Evolutionary conservation across 2,888 invertebrate species (phyloP).

Genomic region (Elysia crispata): DNA sequence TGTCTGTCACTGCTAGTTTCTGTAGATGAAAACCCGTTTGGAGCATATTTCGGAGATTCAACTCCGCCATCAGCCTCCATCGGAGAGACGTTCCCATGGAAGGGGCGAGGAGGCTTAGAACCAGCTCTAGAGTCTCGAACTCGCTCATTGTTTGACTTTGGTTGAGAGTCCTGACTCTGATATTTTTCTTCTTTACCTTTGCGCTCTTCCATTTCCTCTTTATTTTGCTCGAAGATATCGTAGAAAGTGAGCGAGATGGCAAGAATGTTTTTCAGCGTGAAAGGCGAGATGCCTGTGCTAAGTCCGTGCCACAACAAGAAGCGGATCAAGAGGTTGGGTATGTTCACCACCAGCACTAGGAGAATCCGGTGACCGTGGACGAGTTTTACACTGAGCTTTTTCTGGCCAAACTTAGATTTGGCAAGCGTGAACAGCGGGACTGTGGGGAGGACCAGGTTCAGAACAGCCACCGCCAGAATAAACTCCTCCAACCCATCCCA

Average conservation of each 20-base stretch:
- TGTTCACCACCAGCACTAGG: constrained; percentile 71
- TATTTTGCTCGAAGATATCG: constrained; percentile 61
- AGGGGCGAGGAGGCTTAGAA: too few relatives aligned
- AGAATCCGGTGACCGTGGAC: constrained; percentile 49
- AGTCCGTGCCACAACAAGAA: constrained; percentile 80
- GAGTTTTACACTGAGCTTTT: constrained; percentile 65
- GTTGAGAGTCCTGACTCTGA: too few relatives aligned
- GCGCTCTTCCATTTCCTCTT: constrained; percentile 29
- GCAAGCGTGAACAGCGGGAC: constrained; percentile 80
- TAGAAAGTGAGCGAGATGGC: constrained; percentile 78
- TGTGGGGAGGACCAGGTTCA: constrained; percentile 81
- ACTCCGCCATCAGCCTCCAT: too few relatives aligned
- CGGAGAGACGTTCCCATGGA: too few relatives aligned
- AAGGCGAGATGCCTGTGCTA: constrained; percentile 79
- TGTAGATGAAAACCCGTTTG: too few relatives aligned
- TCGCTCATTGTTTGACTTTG: too few relatives aligned
- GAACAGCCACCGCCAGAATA: constrained; percentile 79
- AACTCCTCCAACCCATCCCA: constrained; percentile 75
- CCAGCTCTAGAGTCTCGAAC: too few relatives aligned
- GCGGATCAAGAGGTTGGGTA: constrained; percentile 80
- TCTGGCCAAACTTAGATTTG: constrained; percentile 77
- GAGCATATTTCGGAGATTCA: too few relatives aligned
- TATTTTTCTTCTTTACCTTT: neutral
- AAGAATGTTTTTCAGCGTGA: constrained; percentile 81
- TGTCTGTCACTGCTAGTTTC: too few relatives aligned